A percentile compares a stretch with the other conserved stretches of the same genome.
Conservation (phyloP, 2,888 invertebrate species). For the Erebia ligea region DNA sequence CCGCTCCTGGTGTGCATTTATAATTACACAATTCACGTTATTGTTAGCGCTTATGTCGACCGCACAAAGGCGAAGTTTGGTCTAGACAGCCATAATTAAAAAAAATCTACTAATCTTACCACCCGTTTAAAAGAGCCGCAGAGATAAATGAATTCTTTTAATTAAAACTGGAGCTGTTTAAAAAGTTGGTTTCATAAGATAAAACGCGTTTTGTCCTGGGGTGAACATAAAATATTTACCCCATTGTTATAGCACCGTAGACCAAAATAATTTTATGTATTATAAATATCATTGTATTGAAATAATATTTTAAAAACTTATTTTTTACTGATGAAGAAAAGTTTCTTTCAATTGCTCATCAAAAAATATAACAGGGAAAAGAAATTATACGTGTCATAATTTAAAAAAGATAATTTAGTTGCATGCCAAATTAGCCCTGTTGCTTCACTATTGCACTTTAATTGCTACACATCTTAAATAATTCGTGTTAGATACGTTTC, state of each 20-base stretch:
- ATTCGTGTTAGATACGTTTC: too few relatives aligned
- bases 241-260: neutral
- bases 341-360: too few relatives aligned
- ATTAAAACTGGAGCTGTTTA: constrained; percentile 23
- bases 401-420: too few relatives aligned
- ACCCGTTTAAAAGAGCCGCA: constrained; percentile 28
- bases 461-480: too few relatives aligned
- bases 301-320: neutral
- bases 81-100: constrained; percentile 44
- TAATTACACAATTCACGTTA: constrained; percentile 27
- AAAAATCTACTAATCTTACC: constrained; percentile 34
- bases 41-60: constrained; percentile 34
- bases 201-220: constrained; percentile 20
- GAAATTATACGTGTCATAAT: too few relatives aligned
- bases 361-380: too few relatives aligned
- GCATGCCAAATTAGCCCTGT: too few relatives aligned
- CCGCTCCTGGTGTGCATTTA: constrained; percentile 23
- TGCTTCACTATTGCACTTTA: too few relatives aligned
- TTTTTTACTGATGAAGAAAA: too few relatives aligned
- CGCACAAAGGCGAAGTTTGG: constrained; percentile 39
- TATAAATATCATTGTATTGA: neutral
- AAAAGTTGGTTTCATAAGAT: constrained; percentile 28
- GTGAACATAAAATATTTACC: constrained; percentile 13
- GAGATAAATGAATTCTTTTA: constrained; percentile 29
- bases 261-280: neutral